Conservation (phyloP, 1,140 invertebrate species). For the Temnothorax nylanderi region DNA sequence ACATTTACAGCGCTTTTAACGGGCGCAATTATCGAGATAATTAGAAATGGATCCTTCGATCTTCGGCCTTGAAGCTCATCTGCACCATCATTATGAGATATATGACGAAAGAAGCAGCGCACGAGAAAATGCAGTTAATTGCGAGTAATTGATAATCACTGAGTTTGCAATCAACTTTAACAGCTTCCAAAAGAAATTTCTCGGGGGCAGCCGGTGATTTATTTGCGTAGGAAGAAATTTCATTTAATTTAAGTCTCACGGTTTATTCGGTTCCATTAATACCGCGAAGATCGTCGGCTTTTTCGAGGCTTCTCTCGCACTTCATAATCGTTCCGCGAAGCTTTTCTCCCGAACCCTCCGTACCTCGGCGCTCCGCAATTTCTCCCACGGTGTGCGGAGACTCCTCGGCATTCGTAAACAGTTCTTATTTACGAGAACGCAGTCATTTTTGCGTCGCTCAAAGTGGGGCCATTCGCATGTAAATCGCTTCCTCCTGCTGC, state of each 20-base stretch:
- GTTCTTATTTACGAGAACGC: slow-evolving; percentile 76
- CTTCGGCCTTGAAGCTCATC: not conserved
- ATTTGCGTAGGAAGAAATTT: not conserved
- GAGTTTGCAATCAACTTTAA: not conserved
- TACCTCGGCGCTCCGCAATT: slow-evolving; percentile 17
- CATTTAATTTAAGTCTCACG: slow-evolving; percentile 11
- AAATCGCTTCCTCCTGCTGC: slow-evolving; percentile 76
- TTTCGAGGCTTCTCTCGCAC: not conserved
- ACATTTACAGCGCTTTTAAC: slow-evolving; percentile 39
- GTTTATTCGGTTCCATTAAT: slow-evolving; percentile 6
- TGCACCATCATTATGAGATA: not conserved
- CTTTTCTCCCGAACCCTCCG: not conserved
- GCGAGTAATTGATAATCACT: slow-evolving; percentile 12
- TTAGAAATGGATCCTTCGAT: not conserved
- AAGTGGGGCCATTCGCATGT: slow-evolving; percentile 80
- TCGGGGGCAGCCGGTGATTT: not conserved
- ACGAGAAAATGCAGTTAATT: not conserved
- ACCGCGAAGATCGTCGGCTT: not conserved
- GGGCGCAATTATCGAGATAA: slow-evolving; percentile 31
- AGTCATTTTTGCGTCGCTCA: slow-evolving; percentile 65
- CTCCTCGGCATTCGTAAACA: slow-evolving; percentile 71
- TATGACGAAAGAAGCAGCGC: not conserved
- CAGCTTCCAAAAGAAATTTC: not conserved
- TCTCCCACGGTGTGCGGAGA: not conserved
- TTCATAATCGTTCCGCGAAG: slow-evolving; percentile 48